Evolutionary conservation across 2,113 vertebrate genomes (phyloP), one percentile per base, ranked within the genome.

Genomic region (Ictalurus punctatus): DNA sequence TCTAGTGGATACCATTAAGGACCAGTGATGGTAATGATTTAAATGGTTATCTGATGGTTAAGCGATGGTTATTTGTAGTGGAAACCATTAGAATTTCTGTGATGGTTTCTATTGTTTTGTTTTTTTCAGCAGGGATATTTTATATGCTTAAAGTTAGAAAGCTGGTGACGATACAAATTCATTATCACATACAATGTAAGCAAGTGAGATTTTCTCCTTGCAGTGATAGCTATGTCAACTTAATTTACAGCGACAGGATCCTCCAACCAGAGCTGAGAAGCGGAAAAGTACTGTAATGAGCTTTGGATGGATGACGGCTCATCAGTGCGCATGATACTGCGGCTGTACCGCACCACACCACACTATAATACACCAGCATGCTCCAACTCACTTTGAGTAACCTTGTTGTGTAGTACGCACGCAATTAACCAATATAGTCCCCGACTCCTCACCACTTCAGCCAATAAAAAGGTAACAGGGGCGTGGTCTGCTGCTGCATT

Each of bases 271-370:
- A 58, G 90, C 88, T 40, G 92, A 90, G 89, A 58, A 83, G 87
- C 92, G 89, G 90, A 91, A 61, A 90, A 90, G 84, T 91, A 52
- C 48, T 10, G 48, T 52, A 92, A 89, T 93, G 93, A 94, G 93
- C 92, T 91, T 93, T 94, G 93, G 92, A 93, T 92, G 83, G 92
- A 93, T 92, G 83, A 89, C 92, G 25, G 67, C 90, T 93, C 91
- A 94, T 96, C 97, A 98, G 94, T 98, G 98, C 98, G 97, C 98
- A 99, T 97, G 97, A 99, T 97, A 97, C 97, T 99, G 98, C 97
- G 97, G 97, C 95, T 97, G 96, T 92, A 93, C 95, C 61, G 17
- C 58, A 48, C 13, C 44, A 48, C 65, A 21, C 67, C 23, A 10
- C 84, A 61, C 48, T 12, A 12, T 44, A 63, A 19, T 94, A 95